phyloP scores from a whole-genome alignment of 2,888 invertebrate species.

The Drosophila mettleri region DNA sequence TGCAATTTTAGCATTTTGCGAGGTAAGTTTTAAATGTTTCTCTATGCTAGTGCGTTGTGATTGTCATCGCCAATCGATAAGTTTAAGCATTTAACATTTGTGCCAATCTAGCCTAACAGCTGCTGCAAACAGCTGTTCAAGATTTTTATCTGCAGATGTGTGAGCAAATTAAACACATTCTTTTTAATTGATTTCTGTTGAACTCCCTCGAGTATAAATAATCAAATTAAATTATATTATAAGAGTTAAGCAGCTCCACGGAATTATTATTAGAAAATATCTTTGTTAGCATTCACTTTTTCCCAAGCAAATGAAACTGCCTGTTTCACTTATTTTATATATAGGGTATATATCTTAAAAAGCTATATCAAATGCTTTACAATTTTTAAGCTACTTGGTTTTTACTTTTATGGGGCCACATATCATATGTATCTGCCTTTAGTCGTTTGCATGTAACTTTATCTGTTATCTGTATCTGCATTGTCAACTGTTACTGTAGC shows the following conservation, averaged over 20 bases:
- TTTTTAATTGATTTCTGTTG: neutral
- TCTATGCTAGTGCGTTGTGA: neutral
- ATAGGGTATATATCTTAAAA: neutral
- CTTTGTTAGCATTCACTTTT: neutral
- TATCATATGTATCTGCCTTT: neutral
- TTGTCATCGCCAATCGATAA: slow-evolving; percentile 11
- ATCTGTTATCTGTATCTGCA: neutral
- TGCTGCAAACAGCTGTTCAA: slow-evolving; percentile 13
- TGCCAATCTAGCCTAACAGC: slow-evolving; percentile 9
- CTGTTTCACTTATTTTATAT: neutral
- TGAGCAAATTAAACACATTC: neutral
- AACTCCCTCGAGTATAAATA: neutral
- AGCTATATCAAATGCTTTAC: too few species aligned
- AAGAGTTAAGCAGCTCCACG: neutral
- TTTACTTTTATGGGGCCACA: neutral
- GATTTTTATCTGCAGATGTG: slow-evolving; percentile 10
- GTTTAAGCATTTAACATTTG: slow-evolving; percentile 3
- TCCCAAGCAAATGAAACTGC: neutral
- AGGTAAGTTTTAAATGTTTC: slow-evolving; percentile 40
- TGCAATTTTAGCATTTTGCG: slow-evolving; percentile 26
- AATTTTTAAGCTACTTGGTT: neutral
- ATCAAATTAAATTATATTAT: neutral
- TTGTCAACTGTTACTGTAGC: too few species aligned
- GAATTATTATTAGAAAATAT: neutral
- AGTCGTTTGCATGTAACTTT: neutral